A percentile compares a stretch with the other conserved stretches of the same genome.
These are phyloP conservation scores for Drosophila yooni DNA, from an alignment of 2,888 invertebrate species.

Conservation along the genomic window DNA sequence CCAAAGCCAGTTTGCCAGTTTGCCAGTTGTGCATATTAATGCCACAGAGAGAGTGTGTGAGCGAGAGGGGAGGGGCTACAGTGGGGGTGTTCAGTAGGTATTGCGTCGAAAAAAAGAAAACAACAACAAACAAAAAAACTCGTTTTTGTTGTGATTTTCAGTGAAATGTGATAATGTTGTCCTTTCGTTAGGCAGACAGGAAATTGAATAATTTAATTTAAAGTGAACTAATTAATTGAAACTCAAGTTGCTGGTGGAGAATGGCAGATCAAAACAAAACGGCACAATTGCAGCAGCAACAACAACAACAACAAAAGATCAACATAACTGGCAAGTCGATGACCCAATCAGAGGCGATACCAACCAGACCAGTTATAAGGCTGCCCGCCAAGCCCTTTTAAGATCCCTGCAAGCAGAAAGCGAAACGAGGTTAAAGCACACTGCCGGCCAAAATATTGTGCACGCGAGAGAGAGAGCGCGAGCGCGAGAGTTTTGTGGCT, in stretches of 20 bases:
- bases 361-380: conserved; percentile 73
- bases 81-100: conserved; percentile 20
- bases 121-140: conserved; percentile 32
- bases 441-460: conserved; percentile 42
- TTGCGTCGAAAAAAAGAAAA: conserved; percentile 16
- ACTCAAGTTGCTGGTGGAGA: conserved; percentile 22
- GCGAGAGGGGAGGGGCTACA: not conserved
- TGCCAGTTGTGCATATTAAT: conserved; percentile 70
- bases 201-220: conserved; percentile 40
- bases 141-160: conserved; percentile 69
- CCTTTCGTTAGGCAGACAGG: conserved; percentile 12
- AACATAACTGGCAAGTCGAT: conserved; percentile 64
- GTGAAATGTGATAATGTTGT: conserved; percentile 29
- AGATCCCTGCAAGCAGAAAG: conserved; percentile 42
- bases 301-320: conserved; percentile 5
- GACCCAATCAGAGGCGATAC: conserved; percentile 60
- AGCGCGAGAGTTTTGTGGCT: conserved; percentile 37
- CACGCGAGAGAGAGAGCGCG: conserved; percentile 4
- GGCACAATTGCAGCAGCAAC: conserved; percentile 7
- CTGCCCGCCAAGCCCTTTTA: conserved; percentile 58
- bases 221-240: conserved; percentile 20
- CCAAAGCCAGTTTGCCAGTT: conserved; percentile 52
- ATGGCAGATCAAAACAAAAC: conserved; percentile 60
- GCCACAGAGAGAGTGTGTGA: conserved; percentile 29
- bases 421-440: conserved; percentile 77